These are phyloP conservation scores for Atrina japonica DNA, from an alignment of 2,888 invertebrate genomes.

Conservation along the genomic window DNA sequence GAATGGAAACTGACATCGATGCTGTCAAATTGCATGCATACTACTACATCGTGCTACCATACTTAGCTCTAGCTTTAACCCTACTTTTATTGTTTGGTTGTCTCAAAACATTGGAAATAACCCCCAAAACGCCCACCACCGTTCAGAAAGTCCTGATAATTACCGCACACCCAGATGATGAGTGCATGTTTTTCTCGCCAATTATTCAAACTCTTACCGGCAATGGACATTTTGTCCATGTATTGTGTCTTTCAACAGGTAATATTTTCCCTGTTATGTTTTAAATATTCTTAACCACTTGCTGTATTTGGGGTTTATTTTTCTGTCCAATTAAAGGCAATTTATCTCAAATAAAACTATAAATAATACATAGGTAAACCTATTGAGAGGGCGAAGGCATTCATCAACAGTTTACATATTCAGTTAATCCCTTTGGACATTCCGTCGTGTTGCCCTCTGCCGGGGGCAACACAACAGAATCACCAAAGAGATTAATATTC, in stretches of 20 bases:
- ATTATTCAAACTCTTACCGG: constrained; percentile 78
- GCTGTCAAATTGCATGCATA: not conserved
- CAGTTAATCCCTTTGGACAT: too few species aligned
- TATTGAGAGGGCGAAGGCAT: too few species aligned
- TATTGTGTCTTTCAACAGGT: constrained; percentile 90
- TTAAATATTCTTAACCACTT: not conserved
- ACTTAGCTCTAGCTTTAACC: constrained; percentile 1
- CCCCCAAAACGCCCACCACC: constrained; percentile 14
- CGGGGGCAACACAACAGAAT: too few species aligned
- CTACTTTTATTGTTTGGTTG: constrained; percentile 15
- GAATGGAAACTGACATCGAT: constrained; percentile 1
- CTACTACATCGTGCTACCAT: constrained; percentile 4
- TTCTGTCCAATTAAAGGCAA: too few species aligned
- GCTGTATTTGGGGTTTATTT: too few species aligned
- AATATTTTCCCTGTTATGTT: not conserved
- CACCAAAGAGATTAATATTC: too few species aligned
- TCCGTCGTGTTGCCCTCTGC: too few species aligned
- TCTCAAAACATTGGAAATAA: constrained; percentile 9
- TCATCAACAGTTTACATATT: too few species aligned
- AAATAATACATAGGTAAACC: too few species aligned
- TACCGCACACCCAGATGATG: constrained; percentile 98
- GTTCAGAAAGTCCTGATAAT: constrained; percentile 86
- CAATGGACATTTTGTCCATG: constrained; percentile 86
- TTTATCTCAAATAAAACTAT: too few species aligned
- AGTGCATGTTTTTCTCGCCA: constrained; percentile 99